A percentile compares a stretch with the other conserved stretches of the same genome.
phyloP scores from a whole-genome alignment of 1,140 invertebrate genomes.

The Gryllus bimaculatus region DNA sequence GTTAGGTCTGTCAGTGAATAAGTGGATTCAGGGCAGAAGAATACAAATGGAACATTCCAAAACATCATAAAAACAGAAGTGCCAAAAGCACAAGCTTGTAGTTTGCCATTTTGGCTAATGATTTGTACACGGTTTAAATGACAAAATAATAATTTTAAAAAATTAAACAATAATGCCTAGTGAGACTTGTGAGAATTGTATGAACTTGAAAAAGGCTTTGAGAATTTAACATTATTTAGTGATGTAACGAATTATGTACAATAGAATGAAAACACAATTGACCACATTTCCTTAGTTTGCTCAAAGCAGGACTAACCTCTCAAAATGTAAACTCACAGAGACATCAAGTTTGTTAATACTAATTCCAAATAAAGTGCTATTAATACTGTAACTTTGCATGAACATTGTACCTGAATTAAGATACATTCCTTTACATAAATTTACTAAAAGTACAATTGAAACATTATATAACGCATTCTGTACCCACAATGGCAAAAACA shows the following conservation, averaged over 20 bases:
- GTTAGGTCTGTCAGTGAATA: not conserved
- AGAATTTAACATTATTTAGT: conserved; percentile 6
- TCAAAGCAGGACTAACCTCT: not conserved
- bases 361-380: not conserved
- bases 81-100: not conserved
- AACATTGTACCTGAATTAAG: not conserved
- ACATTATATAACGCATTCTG: not conserved
- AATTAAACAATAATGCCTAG: not conserved
- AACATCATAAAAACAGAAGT: not conserved
- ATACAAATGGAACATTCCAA: not conserved
- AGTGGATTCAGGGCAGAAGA: not conserved
- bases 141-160: not conserved
- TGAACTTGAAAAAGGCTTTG: not conserved
- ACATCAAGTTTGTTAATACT: not conserved
- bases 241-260: not conserved
- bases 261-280: not conserved
- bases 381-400: not conserved
- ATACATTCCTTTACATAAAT: not conserved
- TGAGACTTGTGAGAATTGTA: not conserved
- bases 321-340: not conserved
- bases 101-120: not conserved
- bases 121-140: not conserved
- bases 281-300: not conserved
- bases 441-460: not conserved
- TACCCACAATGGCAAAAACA: not conserved